A percentile compares a stretch with the other conserved stretches of the same genome.
Conservation (phyloP, 2,113 vertebrate genomes). For the Muntiacus reevesi region DNA sequence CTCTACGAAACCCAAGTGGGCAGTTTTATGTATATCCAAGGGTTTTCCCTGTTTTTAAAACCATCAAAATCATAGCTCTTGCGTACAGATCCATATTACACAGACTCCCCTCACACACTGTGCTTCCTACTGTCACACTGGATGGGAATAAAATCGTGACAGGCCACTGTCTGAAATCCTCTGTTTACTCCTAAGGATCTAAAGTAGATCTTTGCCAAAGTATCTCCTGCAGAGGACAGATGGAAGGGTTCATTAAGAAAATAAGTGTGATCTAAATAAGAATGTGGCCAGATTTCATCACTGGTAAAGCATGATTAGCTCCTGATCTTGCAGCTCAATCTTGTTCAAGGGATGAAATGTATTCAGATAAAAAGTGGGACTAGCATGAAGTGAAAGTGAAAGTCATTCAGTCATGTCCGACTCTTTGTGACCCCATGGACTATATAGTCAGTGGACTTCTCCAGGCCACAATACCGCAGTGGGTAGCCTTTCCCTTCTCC, state of each 20-base stretch:
- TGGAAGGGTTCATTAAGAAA: slow-evolving; percentile 26
- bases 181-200: background rate
- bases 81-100: background rate
- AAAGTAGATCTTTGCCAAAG: background rate
- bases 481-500: background rate
- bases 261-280: background rate
- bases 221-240: background rate
- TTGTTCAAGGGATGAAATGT: background rate
- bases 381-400: background rate
- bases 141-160: background rate
- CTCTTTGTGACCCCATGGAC: background rate
- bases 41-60: background rate
- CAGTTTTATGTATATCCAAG: background rate
- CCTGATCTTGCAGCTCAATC: background rate
- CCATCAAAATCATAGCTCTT: background rate
- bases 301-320: background rate
- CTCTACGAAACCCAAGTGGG: background rate
- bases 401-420: background rate
- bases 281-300: slow-evolving; percentile 15
- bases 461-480: background rate
- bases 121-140: background rate
- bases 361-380: background rate
- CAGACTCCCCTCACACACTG: background rate
- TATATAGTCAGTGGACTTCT: background rate
- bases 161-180: background rate